Conservation (phyloP, 2,113 vertebrate species). For the Gopherus evgoodei region DNA sequence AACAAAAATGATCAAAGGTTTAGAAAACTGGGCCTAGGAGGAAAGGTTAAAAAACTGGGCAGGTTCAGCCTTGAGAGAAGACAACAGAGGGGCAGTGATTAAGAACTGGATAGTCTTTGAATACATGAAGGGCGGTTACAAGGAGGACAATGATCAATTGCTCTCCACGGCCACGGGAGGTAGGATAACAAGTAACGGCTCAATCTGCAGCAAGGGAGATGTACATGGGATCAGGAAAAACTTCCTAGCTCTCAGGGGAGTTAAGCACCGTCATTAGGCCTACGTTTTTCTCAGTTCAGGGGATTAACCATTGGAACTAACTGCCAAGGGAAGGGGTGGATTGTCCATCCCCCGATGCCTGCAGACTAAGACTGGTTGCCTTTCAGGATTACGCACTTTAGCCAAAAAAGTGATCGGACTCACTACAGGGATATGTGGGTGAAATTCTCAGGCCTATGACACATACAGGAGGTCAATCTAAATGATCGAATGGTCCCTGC, state of each 20-base stretch:
- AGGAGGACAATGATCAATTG: no score
- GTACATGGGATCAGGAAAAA: background rate
- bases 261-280: background rate
- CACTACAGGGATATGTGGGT: background rate
- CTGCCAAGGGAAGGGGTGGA: rapidly evolving
- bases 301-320: background rate
- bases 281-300: background rate
- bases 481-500: background rate
- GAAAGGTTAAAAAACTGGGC: no score
- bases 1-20: no score
- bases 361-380: background rate
- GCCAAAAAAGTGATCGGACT: background rate
- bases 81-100: no score
- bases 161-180: background rate
- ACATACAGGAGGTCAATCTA: background rate
- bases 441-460: background rate
- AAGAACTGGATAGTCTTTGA: no score
- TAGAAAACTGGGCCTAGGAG: no score
- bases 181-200: background rate
- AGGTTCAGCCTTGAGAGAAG: no score
- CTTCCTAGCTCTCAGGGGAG: background rate
- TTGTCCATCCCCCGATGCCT: rapidly evolving
- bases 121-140: no score
- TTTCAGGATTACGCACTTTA: background rate
- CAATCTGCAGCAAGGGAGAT: background rate